Conservation (phyloP, 2,888 invertebrate species). For the Schizaphis graminum region DNA sequence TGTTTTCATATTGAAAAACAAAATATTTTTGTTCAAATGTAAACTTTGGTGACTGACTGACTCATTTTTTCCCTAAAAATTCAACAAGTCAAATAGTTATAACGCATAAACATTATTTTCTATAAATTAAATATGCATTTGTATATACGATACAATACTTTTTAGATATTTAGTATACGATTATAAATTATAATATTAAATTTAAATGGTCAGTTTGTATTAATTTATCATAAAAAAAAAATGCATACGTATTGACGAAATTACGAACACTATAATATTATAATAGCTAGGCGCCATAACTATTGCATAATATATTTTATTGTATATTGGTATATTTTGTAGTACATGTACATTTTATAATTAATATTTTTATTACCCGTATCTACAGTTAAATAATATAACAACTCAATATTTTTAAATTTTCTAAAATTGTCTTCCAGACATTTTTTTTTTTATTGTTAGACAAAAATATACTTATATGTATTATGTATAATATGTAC, state of each 20-base stretch:
- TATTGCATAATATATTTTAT: neutral
- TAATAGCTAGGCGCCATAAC: neutral
- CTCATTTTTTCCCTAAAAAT: neutral
- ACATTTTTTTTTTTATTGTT: neutral
- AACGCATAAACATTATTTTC: neutral
- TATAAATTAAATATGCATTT: neutral
- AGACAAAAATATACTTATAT: neutral
- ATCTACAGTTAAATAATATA: neutral
- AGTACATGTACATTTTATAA: neutral
- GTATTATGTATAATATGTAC: too few species aligned
- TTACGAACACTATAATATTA: neutral
- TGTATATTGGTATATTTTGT: neutral
- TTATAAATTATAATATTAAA: neutral
- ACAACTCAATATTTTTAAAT: neutral
- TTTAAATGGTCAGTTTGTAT: neutral
- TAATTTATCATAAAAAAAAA: neutral
- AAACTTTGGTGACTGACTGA: neutral
- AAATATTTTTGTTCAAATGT: neutral
- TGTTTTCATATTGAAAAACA: neutral
- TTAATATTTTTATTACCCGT: neutral
- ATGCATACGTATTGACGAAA: neutral
- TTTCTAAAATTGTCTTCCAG: neutral
- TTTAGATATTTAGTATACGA: neutral
- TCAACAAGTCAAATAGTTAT: neutral
- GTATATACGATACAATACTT: too few species aligned